phyloP scores from a whole-genome alignment of 2,113 vertebrate species.

The Corydoras sp. region DNA sequence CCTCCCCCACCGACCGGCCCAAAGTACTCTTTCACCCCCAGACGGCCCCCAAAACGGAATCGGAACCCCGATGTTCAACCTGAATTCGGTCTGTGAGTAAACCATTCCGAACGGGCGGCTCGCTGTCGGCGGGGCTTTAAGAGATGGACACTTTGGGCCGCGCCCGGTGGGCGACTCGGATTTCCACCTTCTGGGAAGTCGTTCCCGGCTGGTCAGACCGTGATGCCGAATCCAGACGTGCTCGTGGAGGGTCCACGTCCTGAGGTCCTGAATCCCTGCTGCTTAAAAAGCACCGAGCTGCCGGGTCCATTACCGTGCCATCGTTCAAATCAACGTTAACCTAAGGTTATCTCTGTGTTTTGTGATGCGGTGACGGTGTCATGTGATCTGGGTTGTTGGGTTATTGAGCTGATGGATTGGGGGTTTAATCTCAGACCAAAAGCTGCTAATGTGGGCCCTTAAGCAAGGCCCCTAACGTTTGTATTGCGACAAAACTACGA shows the following conservation, averaged over 20 bases:
- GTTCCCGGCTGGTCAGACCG: conserved; percentile 20
- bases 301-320: conserved; percentile 54
- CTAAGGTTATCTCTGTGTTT: too few relatives aligned
- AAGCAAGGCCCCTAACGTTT: too few relatives aligned
- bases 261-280: conserved; percentile 33
- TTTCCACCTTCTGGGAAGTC: conserved; percentile 45
- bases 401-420: too few relatives aligned
- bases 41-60: neutral
- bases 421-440: too few relatives aligned
- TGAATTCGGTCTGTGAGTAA: neutral
- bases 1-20: conserved; percentile 21
- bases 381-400: too few relatives aligned
- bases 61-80: neutral
- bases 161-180: conserved; percentile 17
- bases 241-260: conserved; percentile 55
- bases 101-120: neutral
- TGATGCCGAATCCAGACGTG: conserved; percentile 46
- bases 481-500: too few relatives aligned
- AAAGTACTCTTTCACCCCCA: conserved; percentile 34
- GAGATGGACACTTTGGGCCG: conserved; percentile 40
- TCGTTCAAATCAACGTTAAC: conserved; percentile 56
- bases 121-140: conserved; percentile 27
- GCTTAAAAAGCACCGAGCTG: conserved; percentile 43
- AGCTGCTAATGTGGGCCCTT: too few relatives aligned
- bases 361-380: too few relatives aligned